Percentiles rank a stretch among this genome's conserved stretches.
Conservation (phyloP, 2,113 vertebrate genomes). For the Chauna torquata region DNA sequence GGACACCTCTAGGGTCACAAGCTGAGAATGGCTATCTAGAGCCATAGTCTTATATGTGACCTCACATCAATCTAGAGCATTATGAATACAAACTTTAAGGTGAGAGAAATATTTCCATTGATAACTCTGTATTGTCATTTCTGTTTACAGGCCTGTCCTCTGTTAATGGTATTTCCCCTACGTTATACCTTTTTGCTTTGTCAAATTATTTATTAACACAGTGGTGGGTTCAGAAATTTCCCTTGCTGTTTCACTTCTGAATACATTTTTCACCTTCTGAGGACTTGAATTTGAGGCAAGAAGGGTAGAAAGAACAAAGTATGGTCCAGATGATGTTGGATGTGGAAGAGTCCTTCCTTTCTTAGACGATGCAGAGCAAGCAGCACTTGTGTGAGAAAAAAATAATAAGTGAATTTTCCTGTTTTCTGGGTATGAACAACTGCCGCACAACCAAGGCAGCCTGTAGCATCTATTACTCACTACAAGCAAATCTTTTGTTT, state of each 20-base stretch:
- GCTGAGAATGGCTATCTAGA: neutral
- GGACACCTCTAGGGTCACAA: neutral
- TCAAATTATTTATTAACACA: neutral
- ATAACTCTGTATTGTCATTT: neutral
- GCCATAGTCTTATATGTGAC: neutral
- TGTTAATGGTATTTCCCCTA: neutral
- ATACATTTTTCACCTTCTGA: fast-evolving
- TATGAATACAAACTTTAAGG: neutral
- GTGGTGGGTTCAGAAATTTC: neutral
- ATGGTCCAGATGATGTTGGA: neutral
- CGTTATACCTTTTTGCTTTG: neutral
- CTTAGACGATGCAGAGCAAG: neutral
- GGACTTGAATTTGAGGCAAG: neutral
- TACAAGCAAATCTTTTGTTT: neutral
- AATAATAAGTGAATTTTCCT: neutral
- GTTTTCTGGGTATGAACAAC: neutral
- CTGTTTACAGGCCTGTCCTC: neutral
- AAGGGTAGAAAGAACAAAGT: neutral
- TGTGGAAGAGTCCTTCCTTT: neutral
- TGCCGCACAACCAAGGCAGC: neutral
- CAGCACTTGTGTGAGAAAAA: neutral
- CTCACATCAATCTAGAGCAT: neutral
- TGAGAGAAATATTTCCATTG: neutral
- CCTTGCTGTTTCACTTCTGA: neutral
- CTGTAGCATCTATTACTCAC: neutral